Evolutionary conservation across 2,113 vertebrate genomes (phyloP).

Genomic region (Xiphorhynchus elegans): DNA sequence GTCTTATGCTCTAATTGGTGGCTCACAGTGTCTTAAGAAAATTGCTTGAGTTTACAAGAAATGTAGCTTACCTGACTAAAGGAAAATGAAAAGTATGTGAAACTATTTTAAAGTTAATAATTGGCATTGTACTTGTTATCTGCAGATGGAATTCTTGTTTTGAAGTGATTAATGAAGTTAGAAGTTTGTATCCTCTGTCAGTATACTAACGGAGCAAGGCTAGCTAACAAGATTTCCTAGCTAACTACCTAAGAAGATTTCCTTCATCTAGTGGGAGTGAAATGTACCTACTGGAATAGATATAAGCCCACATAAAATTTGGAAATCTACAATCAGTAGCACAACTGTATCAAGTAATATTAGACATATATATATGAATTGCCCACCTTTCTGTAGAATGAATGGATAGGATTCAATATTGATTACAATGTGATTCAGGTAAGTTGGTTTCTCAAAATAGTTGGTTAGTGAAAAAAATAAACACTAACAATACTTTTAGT

Average conservation of each 20-base stretch:
- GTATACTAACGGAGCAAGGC: not conserved
- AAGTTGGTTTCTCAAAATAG: not conserved
- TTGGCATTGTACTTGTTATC: not conserved
- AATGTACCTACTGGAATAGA: not conserved
- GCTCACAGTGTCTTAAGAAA: not conserved
- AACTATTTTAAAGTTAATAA: not conserved
- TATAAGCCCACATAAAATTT: not conserved
- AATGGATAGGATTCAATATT: not conserved
- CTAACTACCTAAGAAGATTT: not conserved
- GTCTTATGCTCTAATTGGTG: not conserved
- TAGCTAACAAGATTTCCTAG: not conserved
- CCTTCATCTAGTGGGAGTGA: not conserved
- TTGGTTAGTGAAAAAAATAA: not conserved
- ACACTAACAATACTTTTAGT: not conserved
- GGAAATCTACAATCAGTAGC: not conserved
- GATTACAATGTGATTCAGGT: not conserved
- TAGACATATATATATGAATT: not conserved
- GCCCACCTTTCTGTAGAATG: not conserved
- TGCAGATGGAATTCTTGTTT: not conserved
- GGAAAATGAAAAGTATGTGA: not conserved
- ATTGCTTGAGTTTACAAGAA: not conserved
- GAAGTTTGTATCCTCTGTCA: not conserved
- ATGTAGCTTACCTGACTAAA: not conserved
- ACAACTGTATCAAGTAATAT: not conserved
- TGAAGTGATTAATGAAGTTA: not conserved